Conservation (phyloP, 2,888 invertebrate species). For the Drosophila formosana region DNA sequence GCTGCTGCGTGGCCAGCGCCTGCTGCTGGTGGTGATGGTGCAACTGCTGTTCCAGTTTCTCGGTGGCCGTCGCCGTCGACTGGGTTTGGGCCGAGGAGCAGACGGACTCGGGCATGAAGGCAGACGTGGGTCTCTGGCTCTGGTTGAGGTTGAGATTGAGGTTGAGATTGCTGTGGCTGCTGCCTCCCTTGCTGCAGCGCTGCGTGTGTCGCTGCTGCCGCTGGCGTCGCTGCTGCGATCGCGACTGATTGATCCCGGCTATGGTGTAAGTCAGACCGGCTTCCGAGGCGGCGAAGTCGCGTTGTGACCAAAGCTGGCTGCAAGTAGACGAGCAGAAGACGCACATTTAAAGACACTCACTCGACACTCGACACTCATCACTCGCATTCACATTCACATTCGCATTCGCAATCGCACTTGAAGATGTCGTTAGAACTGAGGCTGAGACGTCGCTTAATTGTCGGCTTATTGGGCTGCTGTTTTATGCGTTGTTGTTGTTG, state of each 20-base stretch:
- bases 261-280: conserved; percentile 84
- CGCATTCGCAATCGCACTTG: conserved; percentile 40
- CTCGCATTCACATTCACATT: conserved; percentile 6
- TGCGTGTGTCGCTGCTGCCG: conserved; percentile 69
- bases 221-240: conserved; percentile 72
- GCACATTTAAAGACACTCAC: not conserved
- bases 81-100: conserved; percentile 83
- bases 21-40: conserved; percentile 76
- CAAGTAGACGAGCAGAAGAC: conserved; percentile 6
- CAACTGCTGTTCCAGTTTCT: conserved; percentile 78
- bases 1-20: conserved; percentile 70
- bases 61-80: conserved; percentile 80
- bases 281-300: conserved; percentile 83
- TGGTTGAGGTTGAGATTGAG: conserved; percentile 51
- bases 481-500: conserved; percentile 25
- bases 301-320: conserved; percentile 82
- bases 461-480: conserved; percentile 30
- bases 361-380: not conserved
- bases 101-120: conserved; percentile 77
- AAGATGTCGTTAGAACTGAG: conserved; percentile 31
- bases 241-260: conserved; percentile 77
- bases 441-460: conserved; percentile 41
- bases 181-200: conserved; percentile 66
- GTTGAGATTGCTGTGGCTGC: conserved; percentile 42
- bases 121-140: conserved; percentile 65